These are phyloP conservation scores for Ennomos fuscantarius DNA, from an alignment of 2,888 invertebrate species.

Conservation along the genomic window DNA sequence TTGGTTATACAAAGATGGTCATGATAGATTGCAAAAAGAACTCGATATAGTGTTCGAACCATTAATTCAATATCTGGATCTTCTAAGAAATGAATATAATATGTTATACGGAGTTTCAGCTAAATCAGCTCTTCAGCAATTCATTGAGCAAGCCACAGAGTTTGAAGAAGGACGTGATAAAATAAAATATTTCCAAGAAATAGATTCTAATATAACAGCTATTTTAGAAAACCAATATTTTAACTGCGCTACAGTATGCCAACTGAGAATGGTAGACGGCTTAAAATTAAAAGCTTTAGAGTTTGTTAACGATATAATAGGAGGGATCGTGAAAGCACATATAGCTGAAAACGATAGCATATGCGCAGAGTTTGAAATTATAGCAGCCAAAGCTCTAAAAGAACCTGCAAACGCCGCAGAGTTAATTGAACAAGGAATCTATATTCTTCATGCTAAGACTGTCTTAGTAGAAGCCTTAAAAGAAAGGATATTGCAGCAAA, in stretches of 20 bases:
- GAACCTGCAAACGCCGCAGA: slow-evolving; percentile 92
- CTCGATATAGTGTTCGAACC: slow-evolving; percentile 84
- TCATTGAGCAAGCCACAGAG: slow-evolving; percentile 78
- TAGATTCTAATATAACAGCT: slow-evolving; percentile 85
- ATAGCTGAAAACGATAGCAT: slow-evolving; percentile 88
- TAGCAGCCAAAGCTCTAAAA: slow-evolving; percentile 88
- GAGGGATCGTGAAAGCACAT: slow-evolving; percentile 86
- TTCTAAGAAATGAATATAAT: slow-evolving; percentile 82
- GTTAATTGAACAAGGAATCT: slow-evolving; percentile 91
- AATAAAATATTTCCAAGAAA: slow-evolving; percentile 86
- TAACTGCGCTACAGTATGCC: slow-evolving; percentile 86
- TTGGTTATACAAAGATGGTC: slow-evolving; percentile 81
- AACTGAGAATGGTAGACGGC: slow-evolving; percentile 86
- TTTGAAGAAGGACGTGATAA: slow-evolving; percentile 86
- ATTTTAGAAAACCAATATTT: slow-evolving; percentile 89
- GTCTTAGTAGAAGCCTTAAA: slow-evolving; percentile 88
- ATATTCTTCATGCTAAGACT: slow-evolving; percentile 92
- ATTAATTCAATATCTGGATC: slow-evolving; percentile 81
- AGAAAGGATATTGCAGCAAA: slow-evolving; percentile 88
- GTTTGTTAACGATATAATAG: slow-evolving; percentile 86
- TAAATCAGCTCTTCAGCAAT: slow-evolving; percentile 70
- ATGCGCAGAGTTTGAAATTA: slow-evolving; percentile 89
- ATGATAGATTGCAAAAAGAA: slow-evolving; percentile 78
- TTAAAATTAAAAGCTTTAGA: slow-evolving; percentile 85
- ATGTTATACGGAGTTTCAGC: slow-evolving; percentile 83